These are phyloP conservation scores for Platycheirus rosarum DNA, from an alignment of 2,888 invertebrate genomes.

Conservation along the genomic window DNA sequence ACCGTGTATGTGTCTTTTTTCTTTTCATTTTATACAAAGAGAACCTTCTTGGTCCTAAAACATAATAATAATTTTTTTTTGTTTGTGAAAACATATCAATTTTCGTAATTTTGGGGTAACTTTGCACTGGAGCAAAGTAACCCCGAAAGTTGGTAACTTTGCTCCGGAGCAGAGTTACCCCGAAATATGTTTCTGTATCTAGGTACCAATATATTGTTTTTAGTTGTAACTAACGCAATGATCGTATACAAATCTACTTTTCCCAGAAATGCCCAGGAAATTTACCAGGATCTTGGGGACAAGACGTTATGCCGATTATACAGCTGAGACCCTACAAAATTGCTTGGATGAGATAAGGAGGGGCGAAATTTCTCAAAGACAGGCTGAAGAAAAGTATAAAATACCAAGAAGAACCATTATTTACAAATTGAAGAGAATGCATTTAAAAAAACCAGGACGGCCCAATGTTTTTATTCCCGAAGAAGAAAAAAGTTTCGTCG, in stretches of 20 bases:
- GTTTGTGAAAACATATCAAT: not conserved
- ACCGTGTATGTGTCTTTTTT: not conserved
- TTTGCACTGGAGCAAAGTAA: not conserved
- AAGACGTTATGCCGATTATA: slow-evolving; percentile 23
- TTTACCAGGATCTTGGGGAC: slow-evolving; percentile 18
- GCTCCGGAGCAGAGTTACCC: too few species aligned
- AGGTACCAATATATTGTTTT: not conserved
- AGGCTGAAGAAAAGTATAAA: slow-evolving; percentile 16
- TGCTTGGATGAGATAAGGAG: slow-evolving; percentile 26
- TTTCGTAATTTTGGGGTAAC: not conserved
- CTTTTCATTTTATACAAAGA: not conserved
- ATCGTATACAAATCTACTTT: not conserved
- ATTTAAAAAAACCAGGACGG: not conserved
- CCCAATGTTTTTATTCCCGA: slow-evolving; percentile 16
- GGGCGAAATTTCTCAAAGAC: slow-evolving; percentile 11
- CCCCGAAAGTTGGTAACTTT: too few species aligned
- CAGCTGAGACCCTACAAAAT: slow-evolving; percentile 6
- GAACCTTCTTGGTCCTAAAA: too few species aligned
- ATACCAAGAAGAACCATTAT: slow-evolving; percentile 24
- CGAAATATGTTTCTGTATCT: not conserved
- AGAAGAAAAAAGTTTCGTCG: slow-evolving; percentile 11
- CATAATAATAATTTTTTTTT: not conserved
- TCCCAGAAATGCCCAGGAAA: slow-evolving; percentile 20
- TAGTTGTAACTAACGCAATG: not conserved
- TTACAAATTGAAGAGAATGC: slow-evolving; percentile 10